Evolutionary conservation across 2,797 vertebrate genomes (phyloP), one percentile per base, ranked within the genome.

Genomic region (Uromys caudimaculatus): DNA sequence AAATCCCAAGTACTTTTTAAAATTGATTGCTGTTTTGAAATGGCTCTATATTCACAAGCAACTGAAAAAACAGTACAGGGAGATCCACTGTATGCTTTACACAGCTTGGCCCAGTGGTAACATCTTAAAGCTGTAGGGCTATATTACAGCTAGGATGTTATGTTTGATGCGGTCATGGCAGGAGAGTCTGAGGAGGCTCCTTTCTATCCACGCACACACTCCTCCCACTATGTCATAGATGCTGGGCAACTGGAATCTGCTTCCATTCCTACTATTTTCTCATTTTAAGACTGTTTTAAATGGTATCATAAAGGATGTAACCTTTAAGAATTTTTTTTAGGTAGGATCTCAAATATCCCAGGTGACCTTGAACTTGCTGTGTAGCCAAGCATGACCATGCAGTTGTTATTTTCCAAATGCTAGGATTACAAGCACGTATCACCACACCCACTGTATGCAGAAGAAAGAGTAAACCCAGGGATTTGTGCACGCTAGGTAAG

Each of bases 1-100:
- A 78, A 64, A 54, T 41, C 62, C 78, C n/a, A 35, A 67, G 62
- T 38, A 78, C 6, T 78, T 89, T 78, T 56, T 38, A 71, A 56
- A 88, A 84, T 79, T 79, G 32, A 4, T 41, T 91, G 50, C 71
- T 85, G 85, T 76, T 94, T 95, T 92, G 41, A 52, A n/a, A 52
- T 77, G 58, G 77, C n/a, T 56, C 21, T 71, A 52, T 29, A 76
- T 58, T 92, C 35, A 50, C 44, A 84, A 71, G 17, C 0, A 56
- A 32, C 62, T 77, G 16, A 38, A 84, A 77, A 88, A 77, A 67
- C 16, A 88, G 7, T 58, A 4, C 12, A 50, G 77, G 27, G 24
- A 35, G 9, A 32, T 38, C 11, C 21, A 27, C 14, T 29, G n/a
- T 54, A 21, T 29, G 11, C 41, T 52, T 82, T 50, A 69, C 6